A percentile compares a stretch with the other conserved stretches of the same genome.
Conservation (phyloP, 2,797 vertebrate genomes). For the Merluccius polli region DNA sequence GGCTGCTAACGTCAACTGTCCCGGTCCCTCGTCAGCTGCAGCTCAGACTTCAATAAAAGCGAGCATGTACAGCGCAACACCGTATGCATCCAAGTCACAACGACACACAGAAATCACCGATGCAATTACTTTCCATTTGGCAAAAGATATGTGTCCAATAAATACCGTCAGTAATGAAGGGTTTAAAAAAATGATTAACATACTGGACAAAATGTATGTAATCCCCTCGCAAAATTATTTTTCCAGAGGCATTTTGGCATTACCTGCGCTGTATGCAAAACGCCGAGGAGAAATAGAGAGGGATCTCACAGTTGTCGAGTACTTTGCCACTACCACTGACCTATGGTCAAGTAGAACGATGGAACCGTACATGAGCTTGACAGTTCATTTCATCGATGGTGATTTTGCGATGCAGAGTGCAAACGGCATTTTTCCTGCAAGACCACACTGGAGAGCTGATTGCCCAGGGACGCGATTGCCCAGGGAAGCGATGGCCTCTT, state of each 20-base stretch:
- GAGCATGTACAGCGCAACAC: background rate
- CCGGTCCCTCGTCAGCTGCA: too few relatives aligned
- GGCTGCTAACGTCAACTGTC: too few relatives aligned
- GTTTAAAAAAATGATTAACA: background rate
- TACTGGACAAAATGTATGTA: background rate
- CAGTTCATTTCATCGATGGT: background rate
- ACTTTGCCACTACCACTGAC: background rate
- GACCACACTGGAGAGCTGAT: too few relatives aligned
- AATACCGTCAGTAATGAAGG: background rate
- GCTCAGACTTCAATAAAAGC: background rate
- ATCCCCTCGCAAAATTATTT: background rate
- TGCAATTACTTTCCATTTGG: background rate
- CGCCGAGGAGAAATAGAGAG: background rate
- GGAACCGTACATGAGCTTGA: background rate
- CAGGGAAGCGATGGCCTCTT: too few relatives aligned
- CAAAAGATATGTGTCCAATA: constrained; percentile 5
- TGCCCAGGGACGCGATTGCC: too few relatives aligned
- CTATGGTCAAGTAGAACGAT: constrained; percentile 2
- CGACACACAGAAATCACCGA: background rate
- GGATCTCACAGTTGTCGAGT: background rate
- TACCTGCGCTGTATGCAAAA: constrained; percentile 4
- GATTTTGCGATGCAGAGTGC: background rate
- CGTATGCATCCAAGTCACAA: background rate
- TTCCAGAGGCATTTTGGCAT: background rate
- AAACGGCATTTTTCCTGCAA: too few relatives aligned